phyloP scores from a whole-genome alignment of 2,797 vertebrate species.

The Erpetoichthys calabaricus region DNA sequence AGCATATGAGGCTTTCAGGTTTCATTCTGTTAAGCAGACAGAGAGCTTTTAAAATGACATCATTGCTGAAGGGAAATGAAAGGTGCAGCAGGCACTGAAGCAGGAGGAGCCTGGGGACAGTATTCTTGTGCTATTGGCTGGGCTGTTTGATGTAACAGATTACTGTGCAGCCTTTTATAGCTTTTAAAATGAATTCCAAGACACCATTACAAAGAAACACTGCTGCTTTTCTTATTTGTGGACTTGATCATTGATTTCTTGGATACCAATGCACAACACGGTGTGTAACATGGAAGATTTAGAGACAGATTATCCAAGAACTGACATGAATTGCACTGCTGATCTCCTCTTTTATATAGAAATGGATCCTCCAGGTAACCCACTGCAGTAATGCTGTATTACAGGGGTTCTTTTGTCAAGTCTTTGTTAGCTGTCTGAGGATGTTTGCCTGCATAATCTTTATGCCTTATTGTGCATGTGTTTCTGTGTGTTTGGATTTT shows the following conservation, averaged over 20 bases:
- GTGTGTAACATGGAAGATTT: slow-evolving; percentile 57
- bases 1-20: no score
- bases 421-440: slow-evolving; percentile 21
- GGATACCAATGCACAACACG: slow-evolving; percentile 55
- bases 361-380: slow-evolving; percentile 60
- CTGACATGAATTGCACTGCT: slow-evolving; percentile 48
- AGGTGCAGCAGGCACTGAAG: slow-evolving; percentile 50
- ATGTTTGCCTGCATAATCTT: slow-evolving; percentile 17
- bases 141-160: slow-evolving; percentile 92
- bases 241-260: slow-evolving; percentile 46
- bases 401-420: slow-evolving; percentile 28
- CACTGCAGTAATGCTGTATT: slow-evolving; percentile 31
- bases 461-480: slow-evolving; percentile 23
- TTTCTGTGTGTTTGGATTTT: slow-evolving; percentile 24
- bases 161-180: slow-evolving; percentile 74
- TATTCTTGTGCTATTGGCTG: slow-evolving; percentile 82
- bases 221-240: slow-evolving; percentile 47
- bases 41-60: slow-evolving; percentile 37
- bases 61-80: slow-evolving; percentile 42
- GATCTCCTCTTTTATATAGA: slow-evolving; percentile 70
- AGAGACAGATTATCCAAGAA: slow-evolving; percentile 52
- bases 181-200: slow-evolving; percentile 63
- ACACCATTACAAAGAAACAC: slow-evolving; percentile 50
- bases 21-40: slow-evolving; percentile 1
- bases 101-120: slow-evolving; percentile 79